Base-by-base conservation (phyloP, 1,140 invertebrate species). In the Melitaea cinxia region DNA sequence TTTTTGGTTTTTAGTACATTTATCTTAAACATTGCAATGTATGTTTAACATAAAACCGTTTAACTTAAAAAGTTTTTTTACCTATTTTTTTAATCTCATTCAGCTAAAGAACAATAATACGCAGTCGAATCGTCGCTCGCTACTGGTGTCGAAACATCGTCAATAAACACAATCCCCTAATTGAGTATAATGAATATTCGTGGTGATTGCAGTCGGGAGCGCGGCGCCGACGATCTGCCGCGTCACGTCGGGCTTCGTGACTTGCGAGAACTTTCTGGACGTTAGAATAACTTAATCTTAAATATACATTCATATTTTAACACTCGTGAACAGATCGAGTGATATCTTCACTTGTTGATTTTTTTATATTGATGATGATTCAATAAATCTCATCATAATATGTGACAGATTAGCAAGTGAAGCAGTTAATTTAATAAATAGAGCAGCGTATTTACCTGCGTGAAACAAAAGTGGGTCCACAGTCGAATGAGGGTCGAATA, bases 121-220 rank as follows among this genome's bases (percentile, higher is more conserved):
- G 23, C 42, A 47, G 9, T 47, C 23, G 2, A 2, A 21, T 21
- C 39, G 7, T 6, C 17, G 2, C 4, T 2, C 1, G 42, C 42
- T 47, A 47, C 42, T 12, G 42, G 42, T 47, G 42, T 47, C 42
- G 42, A 47, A 23, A 47, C 42, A 47, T 47, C 42, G n/a, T 47
- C 21, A 47, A 47, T 19, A 47, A 47, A 47, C 10, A 45, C 42
- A 47, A 47, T 45, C 42, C 42, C 37, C 9, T 47, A 47, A 47
- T 17, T 47, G 42, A 23, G 42, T 12, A 23, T 47, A 47, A 47
- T 47, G 42, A 23, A 47, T 47, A 21, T 47, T 23, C 42, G 39
- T 2, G 7, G 42, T 47, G 42, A 47, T 47, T 5, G n/a, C 42
- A n/a, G 39, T 1, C 15, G 1, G 39, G 6, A n/a, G 42, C 42